These are phyloP conservation scores for Spongia lamella DNA, from an alignment of 37 sponge, comb jelly and placozoan species.

Conservation along the genomic window DNA sequence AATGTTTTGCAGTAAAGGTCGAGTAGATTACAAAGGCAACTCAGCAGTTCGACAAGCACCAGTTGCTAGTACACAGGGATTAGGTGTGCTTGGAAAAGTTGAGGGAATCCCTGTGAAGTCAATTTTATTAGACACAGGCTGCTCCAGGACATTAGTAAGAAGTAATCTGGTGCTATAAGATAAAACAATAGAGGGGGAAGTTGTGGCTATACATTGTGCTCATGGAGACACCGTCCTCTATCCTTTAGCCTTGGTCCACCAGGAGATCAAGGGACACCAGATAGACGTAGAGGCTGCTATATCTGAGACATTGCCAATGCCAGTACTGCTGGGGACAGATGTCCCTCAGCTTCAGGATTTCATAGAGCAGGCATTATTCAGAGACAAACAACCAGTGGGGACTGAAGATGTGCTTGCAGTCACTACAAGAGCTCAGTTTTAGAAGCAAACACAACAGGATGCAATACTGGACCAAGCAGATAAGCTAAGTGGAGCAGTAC, in stretches of 20 bases:
- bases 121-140: constrained; percentile 21
- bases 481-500: too few species aligned
- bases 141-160: constrained; percentile 28
- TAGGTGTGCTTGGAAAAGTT: too few species aligned
- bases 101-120: too few species aligned
- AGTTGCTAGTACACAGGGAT: too few species aligned
- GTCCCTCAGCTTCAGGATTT: too few species aligned
- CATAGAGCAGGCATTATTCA: too few species aligned
- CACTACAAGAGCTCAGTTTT: constrained; percentile 9
- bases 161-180: constrained; percentile 36
- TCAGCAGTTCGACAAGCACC: too few species aligned
- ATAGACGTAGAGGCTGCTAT: constrained; percentile 29
- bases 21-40: too few species aligned
- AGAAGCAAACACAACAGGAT: background rate
- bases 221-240: constrained; percentile 41
- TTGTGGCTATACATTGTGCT: constrained; percentile 44
- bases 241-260: constrained; percentile 6
- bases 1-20: too few species aligned
- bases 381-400: background rate
- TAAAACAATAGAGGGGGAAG: constrained; percentile 18
- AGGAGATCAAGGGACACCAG: background rate
- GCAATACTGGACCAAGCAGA: background rate
- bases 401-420: background rate
- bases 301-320: constrained; percentile 31
- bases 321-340: constrained; percentile 34